phyloP scores from a whole-genome alignment of 2,113 vertebrate species.

The Uria aalge region DNA sequence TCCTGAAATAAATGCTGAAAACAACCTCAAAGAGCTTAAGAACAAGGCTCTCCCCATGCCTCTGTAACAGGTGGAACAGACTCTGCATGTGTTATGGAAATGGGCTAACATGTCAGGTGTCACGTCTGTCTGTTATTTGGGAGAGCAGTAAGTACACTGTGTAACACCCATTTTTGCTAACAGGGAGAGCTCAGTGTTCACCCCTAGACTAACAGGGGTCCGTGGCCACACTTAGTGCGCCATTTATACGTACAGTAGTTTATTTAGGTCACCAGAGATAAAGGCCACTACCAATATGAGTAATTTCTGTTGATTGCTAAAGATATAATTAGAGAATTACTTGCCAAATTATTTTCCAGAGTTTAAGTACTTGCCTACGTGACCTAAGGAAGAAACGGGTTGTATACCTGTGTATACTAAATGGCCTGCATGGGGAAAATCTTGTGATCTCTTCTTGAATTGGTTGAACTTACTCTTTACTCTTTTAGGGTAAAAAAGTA shows the following conservation, averaged over 20 bases:
- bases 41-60: neutral
- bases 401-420: neutral
- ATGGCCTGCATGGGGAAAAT: neutral
- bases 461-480: neutral
- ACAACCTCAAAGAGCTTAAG: neutral
- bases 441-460: neutral
- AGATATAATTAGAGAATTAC: neutral
- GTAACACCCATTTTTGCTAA: neutral
- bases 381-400: neutral
- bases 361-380: neutral
- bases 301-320: neutral
- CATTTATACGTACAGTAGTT: neutral
- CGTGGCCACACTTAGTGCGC: neutral
- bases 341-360: neutral
- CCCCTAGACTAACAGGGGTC: neutral
- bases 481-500: neutral
- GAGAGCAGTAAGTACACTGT: neutral
- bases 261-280: neutral
- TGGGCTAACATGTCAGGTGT: neutral
- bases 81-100: neutral
- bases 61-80: neutral
- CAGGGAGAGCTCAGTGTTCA: neutral
- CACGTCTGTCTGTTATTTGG: neutral
- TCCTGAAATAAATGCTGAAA: neutral
- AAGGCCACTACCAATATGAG: neutral